A percentile compares a stretch with the other conserved stretches of the same genome.
These are phyloP conservation scores for Drosophila dives DNA, from an alignment of 2,888 invertebrate species.

Conservation along the genomic window DNA sequence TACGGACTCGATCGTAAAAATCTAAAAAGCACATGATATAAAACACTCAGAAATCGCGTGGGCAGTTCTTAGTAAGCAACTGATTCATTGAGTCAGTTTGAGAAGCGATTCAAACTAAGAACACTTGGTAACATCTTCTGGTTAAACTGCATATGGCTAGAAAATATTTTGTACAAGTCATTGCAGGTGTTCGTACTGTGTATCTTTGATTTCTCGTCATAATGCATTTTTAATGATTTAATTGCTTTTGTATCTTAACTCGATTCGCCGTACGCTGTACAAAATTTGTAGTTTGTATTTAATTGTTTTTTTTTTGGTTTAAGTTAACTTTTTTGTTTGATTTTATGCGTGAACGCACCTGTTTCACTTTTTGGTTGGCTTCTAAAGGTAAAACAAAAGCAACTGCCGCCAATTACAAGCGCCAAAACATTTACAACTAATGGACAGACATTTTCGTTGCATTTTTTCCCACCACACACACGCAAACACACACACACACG, in stretches of 20 bases:
- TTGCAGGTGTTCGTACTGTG: constrained; percentile 65
- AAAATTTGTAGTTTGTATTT: constrained; percentile 29
- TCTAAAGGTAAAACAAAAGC: constrained; percentile 70
- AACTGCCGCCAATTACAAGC: constrained; percentile 75
- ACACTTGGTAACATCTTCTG: constrained; percentile 33
- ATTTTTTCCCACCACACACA: constrained; percentile 53
- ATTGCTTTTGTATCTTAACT: constrained; percentile 16
- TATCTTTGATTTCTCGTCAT: constrained; percentile 37
- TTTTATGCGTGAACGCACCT: constrained; percentile 68
- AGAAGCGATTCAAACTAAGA: constrained; percentile 5
- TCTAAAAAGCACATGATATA: constrained; percentile 54
- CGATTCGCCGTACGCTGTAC: constrained; percentile 9
- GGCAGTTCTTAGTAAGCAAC: constrained; percentile 60
- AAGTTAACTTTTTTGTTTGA: constrained; percentile 20
- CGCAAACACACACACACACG: constrained; percentile 25
- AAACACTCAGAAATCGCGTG: constrained; percentile 56
- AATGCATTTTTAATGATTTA: constrained; percentile 74
- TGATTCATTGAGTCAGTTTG: constrained; percentile 36
- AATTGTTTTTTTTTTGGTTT: constrained; percentile 11
- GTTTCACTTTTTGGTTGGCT: constrained; percentile 58
- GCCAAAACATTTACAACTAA: constrained; percentile 69
- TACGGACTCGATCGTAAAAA: constrained; percentile 39
- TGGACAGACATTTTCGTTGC: constrained; percentile 51
- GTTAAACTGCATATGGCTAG: constrained; percentile 22
- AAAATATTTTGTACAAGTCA: constrained; percentile 62